phyloP scores from a whole-genome alignment of 2,888 invertebrate genomes.

The Drosophila ochracea region DNA sequence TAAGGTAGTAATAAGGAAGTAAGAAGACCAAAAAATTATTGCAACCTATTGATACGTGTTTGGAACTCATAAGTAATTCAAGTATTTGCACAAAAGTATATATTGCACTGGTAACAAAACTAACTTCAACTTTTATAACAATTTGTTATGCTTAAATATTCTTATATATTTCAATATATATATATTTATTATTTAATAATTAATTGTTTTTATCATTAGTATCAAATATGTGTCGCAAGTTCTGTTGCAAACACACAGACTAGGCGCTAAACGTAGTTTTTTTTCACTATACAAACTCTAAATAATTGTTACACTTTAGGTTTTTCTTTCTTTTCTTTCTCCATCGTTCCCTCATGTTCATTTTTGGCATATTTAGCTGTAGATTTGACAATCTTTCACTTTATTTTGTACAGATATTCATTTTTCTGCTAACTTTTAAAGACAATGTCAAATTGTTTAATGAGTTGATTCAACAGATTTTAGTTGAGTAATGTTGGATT shows the following conservation, averaged over 20 bases:
- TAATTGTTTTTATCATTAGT: constrained; percentile 71
- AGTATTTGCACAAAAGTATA: constrained; percentile 53
- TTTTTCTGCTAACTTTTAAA: constrained; percentile 37
- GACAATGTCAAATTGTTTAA: constrained; percentile 59
- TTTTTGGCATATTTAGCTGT: constrained; percentile 85
- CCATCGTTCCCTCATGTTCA: constrained; percentile 41
- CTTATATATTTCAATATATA: constrained; percentile 57
- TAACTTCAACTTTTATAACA: constrained; percentile 80
- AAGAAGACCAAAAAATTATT: constrained; percentile 1
- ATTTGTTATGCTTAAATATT: constrained; percentile 69
- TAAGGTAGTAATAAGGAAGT: neutral
- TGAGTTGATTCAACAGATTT: constrained; percentile 58
- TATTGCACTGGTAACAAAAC: constrained; percentile 79
- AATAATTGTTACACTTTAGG: constrained; percentile 71
- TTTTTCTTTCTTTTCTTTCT: constrained; percentile 30
- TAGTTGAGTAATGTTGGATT: constrained; percentile 53
- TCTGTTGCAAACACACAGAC: constrained; percentile 64
- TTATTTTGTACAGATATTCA: constrained; percentile 63
- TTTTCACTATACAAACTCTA: constrained; percentile 77
- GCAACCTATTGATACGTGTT: constrained; percentile 32
- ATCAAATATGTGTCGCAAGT: constrained; percentile 71
- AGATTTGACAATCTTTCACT: constrained; percentile 78
- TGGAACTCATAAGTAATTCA: constrained; percentile 54
- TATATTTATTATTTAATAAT: constrained; percentile 68
- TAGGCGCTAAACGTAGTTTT: constrained; percentile 72